Base-by-base conservation (phyloP, 2,113 vertebrate species). In the Platysteira castanea region DNA sequence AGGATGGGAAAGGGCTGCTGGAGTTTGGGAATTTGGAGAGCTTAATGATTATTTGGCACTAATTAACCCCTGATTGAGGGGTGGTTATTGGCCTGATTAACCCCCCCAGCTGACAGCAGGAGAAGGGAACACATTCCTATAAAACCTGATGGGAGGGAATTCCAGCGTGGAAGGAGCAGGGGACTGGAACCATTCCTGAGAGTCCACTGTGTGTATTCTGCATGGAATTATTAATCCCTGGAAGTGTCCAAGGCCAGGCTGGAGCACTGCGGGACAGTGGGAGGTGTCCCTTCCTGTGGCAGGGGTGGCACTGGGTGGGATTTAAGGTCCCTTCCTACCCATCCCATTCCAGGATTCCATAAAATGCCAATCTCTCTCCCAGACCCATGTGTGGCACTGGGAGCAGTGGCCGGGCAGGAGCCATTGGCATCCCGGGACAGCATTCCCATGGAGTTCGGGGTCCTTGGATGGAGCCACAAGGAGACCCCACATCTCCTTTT, bases 381-480 rank as follows among this genome's bases (percentile, higher is more conserved):
- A 53, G 20, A 21, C 22, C 33, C 5, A 1, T 1, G 5, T 3
- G 2, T 8, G 27, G 49, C 15, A 7, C 35, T 21, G 64, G 77
- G 14, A 46, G 17, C 1, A 3, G 8, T 15, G 39, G 46, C 81
- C 6, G 8, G 12, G 28, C 6, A 4, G 65, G 44, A 63, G 33
- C 2, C 0, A 5, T 2, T 2, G 49, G 46, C 20, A 15, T 7
- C n/a, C 39, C 1, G 0, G 50, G 44, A 28, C 0, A 2, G 33
- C 21, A 31, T 78, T 53, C 20, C 73, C 33, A 1, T 1, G 2
- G 56, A 4, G 3, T 31, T 10, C 9, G 23, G 30, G 17, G 10
- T 13, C 41, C 17, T 10, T 26, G 54, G 78, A 6, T 3, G 27
- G 60, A 42, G 27, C 14, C 17, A 1, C 5, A 17, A 11, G 47